A percentile compares a stretch with the other conserved stretches of the same genome.
Evolutionary conservation across 2,888 invertebrate species (phyloP).

Genomic region (Craniophora ligustri): DNA sequence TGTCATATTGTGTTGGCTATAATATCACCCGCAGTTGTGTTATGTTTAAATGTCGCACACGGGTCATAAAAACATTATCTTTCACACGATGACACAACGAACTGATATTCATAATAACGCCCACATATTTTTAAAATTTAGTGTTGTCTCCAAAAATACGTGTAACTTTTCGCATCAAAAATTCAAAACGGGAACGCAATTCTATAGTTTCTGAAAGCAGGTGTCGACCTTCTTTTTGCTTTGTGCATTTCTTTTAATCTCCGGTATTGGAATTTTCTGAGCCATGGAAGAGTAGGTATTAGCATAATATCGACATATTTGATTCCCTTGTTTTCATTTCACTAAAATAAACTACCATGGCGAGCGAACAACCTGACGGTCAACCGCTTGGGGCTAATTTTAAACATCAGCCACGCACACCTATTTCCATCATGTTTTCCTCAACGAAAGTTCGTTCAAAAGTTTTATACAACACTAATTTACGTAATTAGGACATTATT

Average conservation of each 20-base stretch:
- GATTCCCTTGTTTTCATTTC: conserved; percentile 26
- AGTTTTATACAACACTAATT: conserved; percentile 6
- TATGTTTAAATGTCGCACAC: background rate
- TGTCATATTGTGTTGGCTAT: background rate
- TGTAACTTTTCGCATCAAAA: too few species aligned
- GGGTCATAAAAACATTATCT: background rate
- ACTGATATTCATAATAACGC: background rate
- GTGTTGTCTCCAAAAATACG: too few species aligned
- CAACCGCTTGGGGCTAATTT: conserved; percentile 32
- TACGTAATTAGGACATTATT: conserved; percentile 9
- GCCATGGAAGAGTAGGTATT: conserved; percentile 17
- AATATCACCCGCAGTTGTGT: background rate
- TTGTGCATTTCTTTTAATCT: too few species aligned
- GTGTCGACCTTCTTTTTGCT: too few species aligned
- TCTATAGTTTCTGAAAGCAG: too few species aligned
- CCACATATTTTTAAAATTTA: too few species aligned
- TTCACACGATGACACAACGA: conserved; percentile 3
- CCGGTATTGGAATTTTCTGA: too few species aligned
- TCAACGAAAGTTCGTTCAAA: background rate
- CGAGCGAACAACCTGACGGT: conserved; percentile 33
- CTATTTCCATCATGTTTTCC: conserved; percentile 30
- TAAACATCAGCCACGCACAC: conserved; percentile 31
- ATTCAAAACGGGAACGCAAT: too few species aligned
- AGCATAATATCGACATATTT: conserved; percentile 17
- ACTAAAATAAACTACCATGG: conserved; percentile 33